Evolutionary conservation across 2,797 vertebrate species (phyloP), one percentile per base, ranked within the genome.

Genomic region (Pangasius mekongensis): DNA sequence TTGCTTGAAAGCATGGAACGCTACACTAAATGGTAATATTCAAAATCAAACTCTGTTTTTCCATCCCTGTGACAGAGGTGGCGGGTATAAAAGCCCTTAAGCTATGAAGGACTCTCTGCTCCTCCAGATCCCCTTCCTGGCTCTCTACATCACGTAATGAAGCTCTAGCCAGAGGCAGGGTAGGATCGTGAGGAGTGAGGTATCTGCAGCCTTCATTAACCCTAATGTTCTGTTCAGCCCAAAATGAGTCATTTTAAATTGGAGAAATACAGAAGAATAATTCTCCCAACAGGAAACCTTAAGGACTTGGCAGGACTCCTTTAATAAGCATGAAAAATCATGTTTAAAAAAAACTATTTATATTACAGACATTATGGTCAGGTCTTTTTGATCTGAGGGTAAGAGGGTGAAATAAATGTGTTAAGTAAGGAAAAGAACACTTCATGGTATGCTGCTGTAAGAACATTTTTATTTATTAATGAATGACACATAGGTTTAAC

Each of bases 141-240:
- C 71, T 86, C 54, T 80, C 73, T 69, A 64, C 62, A 84, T 83
- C 47, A 86, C 9, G 71, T 90, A 89, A 92, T 90, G 87, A 90
- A 90, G 82, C 82, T 39, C 60, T 91, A 71, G 91, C 91, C 87
- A 88, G 90, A 86, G 89, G 89, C 85, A 33, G 77, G 85, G 22
- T 47, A 64, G 82, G 90, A 76, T 67, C 39, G 18, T 84, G 73
- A 87, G 49, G 43, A 87, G 82, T 54, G 67, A 84, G 90, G 86
- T 69, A 86, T 87, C 83, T 87, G 84, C 67, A 84, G 64, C 85
- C 67, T 89, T 89, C 54, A 90, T 91, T 88, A 90, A 89, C 86
- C 85, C 76, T 86, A 80, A 86, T 80, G 76, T 86, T 67, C 85
- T 39, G 58, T 56, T 58, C 85, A 36, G 36, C 11, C 47, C 58